Evolutionary conservation across 2,888 invertebrate species (phyloP), one percentile per base, ranked within the genome.

Genomic region (Plebejus melissa): DNA sequence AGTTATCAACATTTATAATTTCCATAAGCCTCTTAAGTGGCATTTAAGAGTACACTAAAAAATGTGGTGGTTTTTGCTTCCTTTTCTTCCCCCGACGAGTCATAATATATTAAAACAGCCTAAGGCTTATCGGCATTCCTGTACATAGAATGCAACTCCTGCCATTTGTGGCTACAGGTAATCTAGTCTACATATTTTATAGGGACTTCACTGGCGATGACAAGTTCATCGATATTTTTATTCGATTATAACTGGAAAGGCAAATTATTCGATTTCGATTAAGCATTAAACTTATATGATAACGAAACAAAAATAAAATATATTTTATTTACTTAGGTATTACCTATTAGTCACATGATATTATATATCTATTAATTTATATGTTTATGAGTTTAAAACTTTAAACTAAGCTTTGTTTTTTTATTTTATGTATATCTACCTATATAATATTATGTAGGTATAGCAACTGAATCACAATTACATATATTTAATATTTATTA

Each of bases 81-180:
- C 57, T 58, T 4, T 46, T 16, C 5, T 16, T 9, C 71, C 50
- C 13, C 50, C 22, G 50, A 32, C 54, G 5, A 46, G 22, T 71
- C 32, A 54, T 46, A 41, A 9, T 9, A 32, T 32, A 28, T 32
- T 50, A 38, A 70, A 22, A 3, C 41, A 11, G 79, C 82, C 82
- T 76, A 76, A 76, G 79, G 81, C 80, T 77, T 75, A 77, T 77
- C 80, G 77, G 78, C 80, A 79, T 79, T 79, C 77, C 80, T 79
- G 75, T 75, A 72, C 65, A 77, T 77, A 72, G 77, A 83, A 84
- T 82, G 80, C 82, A 82, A 82, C 79, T 81, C 79, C 80, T 80
- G 80, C 83, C 82, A 81, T 84, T 85, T 82, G 82, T 79, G 82
- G 81, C 78, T 80, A 83, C 82, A 81, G 81, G 83, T 82, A 82